These are phyloP conservation scores for Pollenia angustigena DNA, from an alignment of 2,888 invertebrate genomes.

Conservation along the genomic window DNA sequence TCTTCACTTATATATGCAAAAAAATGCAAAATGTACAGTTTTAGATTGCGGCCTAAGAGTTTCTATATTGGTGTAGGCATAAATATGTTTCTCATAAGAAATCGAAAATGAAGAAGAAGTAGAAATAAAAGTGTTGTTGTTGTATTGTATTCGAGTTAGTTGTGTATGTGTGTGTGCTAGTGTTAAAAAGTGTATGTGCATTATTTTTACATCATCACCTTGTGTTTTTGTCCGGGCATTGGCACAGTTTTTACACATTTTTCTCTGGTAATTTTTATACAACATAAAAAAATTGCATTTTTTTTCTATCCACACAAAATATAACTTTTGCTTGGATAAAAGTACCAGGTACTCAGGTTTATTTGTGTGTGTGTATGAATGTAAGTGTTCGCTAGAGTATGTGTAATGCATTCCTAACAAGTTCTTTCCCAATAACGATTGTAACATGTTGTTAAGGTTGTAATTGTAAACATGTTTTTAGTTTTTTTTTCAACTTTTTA, in stretches of 20 bases:
- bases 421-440: constrained; percentile 67
- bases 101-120: constrained; percentile 53
- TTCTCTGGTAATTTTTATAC: constrained; percentile 42
- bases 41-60: constrained; percentile 67
- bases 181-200: neutral
- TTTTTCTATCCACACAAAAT: constrained; percentile 23
- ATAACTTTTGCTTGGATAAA: constrained; percentile 58
- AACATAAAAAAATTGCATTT: constrained; percentile 64
- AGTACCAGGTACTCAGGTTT: constrained; percentile 35
- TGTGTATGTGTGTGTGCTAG: constrained; percentile 18
- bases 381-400: constrained; percentile 2
- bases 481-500: constrained; percentile 13
- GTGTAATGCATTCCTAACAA: constrained; percentile 68
- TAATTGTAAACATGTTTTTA: constrained; percentile 67
- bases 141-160: neutral
- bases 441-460: constrained; percentile 62
- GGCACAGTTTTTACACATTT: constrained; percentile 79
- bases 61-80: constrained; percentile 69
- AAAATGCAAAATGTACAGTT: constrained; percentile 68
- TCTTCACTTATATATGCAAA: constrained; percentile 42
- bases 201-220: constrained; percentile 79
- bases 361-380: neutral
- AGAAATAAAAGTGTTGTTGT: constrained; percentile 12
- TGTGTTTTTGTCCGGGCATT: constrained; percentile 83
- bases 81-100: constrained; percentile 49